These are phyloP conservation scores for Myrmecophaga tridactyla DNA, from an alignment of 2,113 vertebrate species.

Conservation along the genomic window DNA sequence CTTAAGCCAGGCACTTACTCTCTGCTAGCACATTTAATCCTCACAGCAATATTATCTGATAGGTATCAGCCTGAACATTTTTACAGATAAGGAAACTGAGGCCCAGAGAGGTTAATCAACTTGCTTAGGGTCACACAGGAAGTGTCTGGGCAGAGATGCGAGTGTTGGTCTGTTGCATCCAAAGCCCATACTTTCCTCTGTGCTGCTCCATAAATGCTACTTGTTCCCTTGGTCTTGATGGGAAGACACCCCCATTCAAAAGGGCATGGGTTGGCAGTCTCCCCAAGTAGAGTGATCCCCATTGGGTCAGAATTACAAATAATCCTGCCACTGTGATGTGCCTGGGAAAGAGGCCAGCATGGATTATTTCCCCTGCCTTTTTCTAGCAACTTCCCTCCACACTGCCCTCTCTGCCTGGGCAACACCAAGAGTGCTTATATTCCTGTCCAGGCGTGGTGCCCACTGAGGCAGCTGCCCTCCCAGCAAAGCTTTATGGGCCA, in stretches of 20 bases:
- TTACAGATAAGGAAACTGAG: slow-evolving; percentile 41
- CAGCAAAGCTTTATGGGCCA: slow-evolving; percentile 16
- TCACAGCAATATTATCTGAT: neutral
- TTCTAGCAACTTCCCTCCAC: slow-evolving; percentile 70
- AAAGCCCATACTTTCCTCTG: slow-evolving; percentile 52
- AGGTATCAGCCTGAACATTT: neutral
- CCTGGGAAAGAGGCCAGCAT: slow-evolving; percentile 69
- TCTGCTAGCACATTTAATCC: neutral
- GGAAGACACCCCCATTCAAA: slow-evolving; percentile 55
- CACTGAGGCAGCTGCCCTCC: slow-evolving; percentile 71
- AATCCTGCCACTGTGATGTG: slow-evolving; percentile 70
- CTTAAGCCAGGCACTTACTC: neutral
- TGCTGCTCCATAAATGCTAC: slow-evolving; percentile 54
- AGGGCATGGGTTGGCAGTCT: slow-evolving; percentile 72
- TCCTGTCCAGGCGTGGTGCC: slow-evolving; percentile 67
- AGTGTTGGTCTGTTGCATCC: neutral
- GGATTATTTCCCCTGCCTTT: slow-evolving; percentile 57
- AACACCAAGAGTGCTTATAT: slow-evolving; percentile 70
- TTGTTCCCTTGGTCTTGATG: slow-evolving; percentile 57
- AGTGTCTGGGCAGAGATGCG: neutral
- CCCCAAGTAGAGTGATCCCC: slow-evolving; percentile 64
- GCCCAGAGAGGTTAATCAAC: slow-evolving; percentile 13
- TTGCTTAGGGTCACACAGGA: slow-evolving; percentile 46
- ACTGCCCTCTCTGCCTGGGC: slow-evolving; percentile 70
- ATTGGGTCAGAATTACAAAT: slow-evolving; percentile 71